Evolutionary conservation across 2,113 vertebrate species (phyloP).

Genomic region (Amblyopsis rosae): DNA sequence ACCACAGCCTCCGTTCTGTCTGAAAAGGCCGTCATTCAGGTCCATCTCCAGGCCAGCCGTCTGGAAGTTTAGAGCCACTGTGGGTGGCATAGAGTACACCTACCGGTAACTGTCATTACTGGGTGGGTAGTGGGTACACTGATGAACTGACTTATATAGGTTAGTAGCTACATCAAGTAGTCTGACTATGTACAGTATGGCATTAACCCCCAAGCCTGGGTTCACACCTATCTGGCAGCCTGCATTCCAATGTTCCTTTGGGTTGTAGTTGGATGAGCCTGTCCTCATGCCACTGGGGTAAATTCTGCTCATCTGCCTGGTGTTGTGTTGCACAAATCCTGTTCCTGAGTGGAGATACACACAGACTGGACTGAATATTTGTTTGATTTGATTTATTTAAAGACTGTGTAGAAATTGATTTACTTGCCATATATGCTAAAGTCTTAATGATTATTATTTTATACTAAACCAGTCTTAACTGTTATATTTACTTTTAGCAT

Average conservation of each 20-base stretch:
- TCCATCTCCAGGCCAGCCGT: slow-evolving; percentile 93
- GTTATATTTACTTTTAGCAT: too few species aligned
- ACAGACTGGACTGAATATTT: not conserved
- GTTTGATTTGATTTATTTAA: not conserved
- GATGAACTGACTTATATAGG: not conserved
- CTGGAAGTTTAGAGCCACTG: slow-evolving; percentile 96
- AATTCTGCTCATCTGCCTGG: slow-evolving; percentile 85
- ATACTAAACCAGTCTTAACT: too few species aligned
- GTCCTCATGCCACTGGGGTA: slow-evolving; percentile 91
- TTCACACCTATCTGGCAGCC: slow-evolving; percentile 92
- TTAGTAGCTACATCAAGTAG: too few species aligned
- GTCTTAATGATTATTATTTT: not conserved
- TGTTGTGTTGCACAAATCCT: slow-evolving; percentile 88
- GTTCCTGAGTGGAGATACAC: slow-evolving; percentile 42
- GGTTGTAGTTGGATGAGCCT: slow-evolving; percentile 93
- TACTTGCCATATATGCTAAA: not conserved
- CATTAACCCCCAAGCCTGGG: not conserved
- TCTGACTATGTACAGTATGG: too few species aligned
- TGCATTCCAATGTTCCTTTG: slow-evolving; percentile 91
- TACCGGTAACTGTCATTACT: not conserved
- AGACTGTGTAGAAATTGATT: not conserved
- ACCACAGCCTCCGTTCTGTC: slow-evolving; percentile 85
- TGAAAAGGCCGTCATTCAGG: slow-evolving; percentile 89
- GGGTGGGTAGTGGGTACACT: not conserved
- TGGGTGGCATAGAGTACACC: slow-evolving; percentile 8